These are phyloP conservation scores for Temnothorax unifasciatus DNA, from an alignment of 2,888 invertebrate genomes.

Conservation along the genomic window DNA sequence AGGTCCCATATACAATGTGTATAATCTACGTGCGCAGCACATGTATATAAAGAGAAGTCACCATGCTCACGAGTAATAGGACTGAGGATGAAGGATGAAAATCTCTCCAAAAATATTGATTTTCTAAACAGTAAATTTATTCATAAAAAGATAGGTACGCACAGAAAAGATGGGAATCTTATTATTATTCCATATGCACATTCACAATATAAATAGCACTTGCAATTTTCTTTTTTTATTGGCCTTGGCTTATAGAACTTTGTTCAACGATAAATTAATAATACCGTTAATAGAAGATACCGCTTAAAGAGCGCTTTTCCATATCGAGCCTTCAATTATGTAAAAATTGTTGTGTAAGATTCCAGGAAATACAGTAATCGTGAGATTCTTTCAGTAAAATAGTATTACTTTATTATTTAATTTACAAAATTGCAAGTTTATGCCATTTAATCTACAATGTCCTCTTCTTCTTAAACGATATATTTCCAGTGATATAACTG, in stretches of 20 bases:
- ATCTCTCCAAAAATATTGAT: background rate
- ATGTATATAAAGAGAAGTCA: no score
- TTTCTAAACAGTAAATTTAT: background rate
- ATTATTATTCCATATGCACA: background rate
- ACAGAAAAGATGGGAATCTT: background rate
- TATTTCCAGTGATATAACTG: background rate
- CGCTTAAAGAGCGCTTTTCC: background rate
- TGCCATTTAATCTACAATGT: background rate
- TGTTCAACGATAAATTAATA: background rate
- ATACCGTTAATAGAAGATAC: background rate
- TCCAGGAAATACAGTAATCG: background rate
- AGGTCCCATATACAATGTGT: no score
- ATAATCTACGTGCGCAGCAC: no score
- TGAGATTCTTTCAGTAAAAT: background rate
- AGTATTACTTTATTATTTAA: background rate
- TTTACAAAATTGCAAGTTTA: background rate
- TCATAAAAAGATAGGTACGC: background rate
- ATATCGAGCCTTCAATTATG: constrained; percentile 4
- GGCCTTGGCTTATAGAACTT: background rate
- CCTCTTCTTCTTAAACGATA: background rate
- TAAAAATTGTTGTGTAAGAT: background rate
- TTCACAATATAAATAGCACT: background rate
- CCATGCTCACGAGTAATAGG: no score
- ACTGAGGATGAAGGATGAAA: no score
- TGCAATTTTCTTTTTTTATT: background rate